These are phyloP conservation scores for Halcyon chelicuti DNA, from an alignment of 2,797 vertebrate species.

Conservation along the genomic window DNA sequence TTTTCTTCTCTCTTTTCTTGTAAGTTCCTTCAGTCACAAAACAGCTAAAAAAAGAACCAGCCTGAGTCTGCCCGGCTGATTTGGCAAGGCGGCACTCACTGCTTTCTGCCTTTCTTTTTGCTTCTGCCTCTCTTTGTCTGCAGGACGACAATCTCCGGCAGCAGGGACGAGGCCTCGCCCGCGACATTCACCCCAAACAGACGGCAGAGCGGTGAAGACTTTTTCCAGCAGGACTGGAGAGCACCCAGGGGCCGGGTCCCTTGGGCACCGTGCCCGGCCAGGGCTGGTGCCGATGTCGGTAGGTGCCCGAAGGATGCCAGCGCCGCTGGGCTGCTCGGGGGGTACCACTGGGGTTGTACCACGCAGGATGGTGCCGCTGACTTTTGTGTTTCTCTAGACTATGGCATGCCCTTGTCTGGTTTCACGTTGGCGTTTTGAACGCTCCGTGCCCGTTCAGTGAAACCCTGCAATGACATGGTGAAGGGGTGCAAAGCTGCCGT, in stretches of 20 bases:
- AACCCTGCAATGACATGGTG: not conserved
- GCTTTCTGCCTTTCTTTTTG: not conserved
- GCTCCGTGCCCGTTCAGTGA: no score
- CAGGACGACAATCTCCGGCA: fast-evolving
- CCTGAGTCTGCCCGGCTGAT: not conserved
- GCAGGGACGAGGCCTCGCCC: fast-evolving
- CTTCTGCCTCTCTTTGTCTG: not conserved
- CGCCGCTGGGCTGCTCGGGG: not conserved
- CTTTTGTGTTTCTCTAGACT: not conserved
- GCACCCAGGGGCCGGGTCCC: not conserved
- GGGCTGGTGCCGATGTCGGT: not conserved
- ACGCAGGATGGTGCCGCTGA: no score
- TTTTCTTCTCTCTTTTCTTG: not conserved
- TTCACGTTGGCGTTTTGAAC: not conserved
- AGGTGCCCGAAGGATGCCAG: not conserved
- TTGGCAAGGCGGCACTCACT: not conserved
- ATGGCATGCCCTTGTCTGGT: no score
- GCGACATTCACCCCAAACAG: not conserved
- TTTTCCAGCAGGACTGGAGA: not conserved
- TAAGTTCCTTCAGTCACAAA: not conserved
- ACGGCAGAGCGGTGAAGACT: not conserved
- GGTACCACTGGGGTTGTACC: not conserved
- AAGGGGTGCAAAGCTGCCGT: not conserved
- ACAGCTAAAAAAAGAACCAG: not conserved
- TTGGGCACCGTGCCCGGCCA: no score